Base-by-base conservation (phyloP, 2,888 invertebrate species). In the Phengaris alcon region DNA sequence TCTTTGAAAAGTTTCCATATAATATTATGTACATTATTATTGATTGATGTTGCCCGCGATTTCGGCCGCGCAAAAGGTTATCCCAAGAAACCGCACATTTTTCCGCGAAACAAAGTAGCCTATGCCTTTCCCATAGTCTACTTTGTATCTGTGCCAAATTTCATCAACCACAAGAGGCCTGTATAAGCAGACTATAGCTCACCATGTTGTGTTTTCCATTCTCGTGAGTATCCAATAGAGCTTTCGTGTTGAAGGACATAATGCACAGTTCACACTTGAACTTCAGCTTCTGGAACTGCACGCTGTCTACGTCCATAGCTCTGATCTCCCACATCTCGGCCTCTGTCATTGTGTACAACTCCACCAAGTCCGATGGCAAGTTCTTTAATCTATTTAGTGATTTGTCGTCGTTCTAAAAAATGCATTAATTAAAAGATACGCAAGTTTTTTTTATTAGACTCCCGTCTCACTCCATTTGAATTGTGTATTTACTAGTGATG, bases 261-360 rank as follows among this genome's bases (percentile, higher is more conserved):
- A 92, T 79, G 22, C 93, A 93, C 13, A 84, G 76, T 0, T 80
- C 76, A 51, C 92, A 93, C 10, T 84, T 88, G 75, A 87, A 85
- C 55, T 84, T 85, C 0, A 90, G 73, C 0, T 82, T 82, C 10
- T 77, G 77, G 70, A 93, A 92, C 75, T 85, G 86, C 9, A 82
- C 82, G 73, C 84, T 86, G 0, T 73, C 74, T 0, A 85, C 82
- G 12, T 93, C 92, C 4, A 80, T 79, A 0, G 77, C 76, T 3
- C 90, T 79, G 0, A 87, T 79, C 0, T 6, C 15, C 87, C 87
- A 88, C 93, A 93, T 91, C 44, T 91, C 89, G 2, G 86, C 81
- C 15, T 90, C 89, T 0, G 76, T 80, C 89, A 92, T 88, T 0
- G 84, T 87, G 79, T 85, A 83, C 2, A 90, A 68, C 22, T 88